phyloP scores from a whole-genome alignment of 2,113 vertebrate species.

The Pampusana beccarii region DNA sequence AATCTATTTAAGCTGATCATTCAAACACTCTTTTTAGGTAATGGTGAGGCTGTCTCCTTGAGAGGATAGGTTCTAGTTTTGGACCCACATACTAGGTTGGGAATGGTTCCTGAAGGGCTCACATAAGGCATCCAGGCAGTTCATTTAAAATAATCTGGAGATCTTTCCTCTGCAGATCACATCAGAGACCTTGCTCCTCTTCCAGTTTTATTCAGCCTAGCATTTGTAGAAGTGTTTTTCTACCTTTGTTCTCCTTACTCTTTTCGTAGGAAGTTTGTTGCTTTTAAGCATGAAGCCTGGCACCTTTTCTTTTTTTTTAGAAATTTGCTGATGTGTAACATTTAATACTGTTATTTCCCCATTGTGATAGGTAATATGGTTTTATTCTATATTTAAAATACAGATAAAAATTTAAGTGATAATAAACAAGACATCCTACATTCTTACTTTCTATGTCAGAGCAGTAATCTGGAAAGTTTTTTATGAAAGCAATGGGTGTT shows the following conservation, averaged over 20 bases:
- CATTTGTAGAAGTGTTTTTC: neutral
- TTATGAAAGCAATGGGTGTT: neutral
- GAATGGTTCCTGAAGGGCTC: neutral
- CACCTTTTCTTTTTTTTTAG: neutral
- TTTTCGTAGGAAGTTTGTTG: neutral
- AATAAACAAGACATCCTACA: neutral
- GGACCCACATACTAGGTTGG: neutral
- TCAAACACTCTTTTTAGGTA: neutral
- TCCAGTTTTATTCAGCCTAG: neutral
- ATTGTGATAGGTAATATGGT: neutral
- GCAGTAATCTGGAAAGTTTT: neutral
- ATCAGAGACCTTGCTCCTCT: neutral
- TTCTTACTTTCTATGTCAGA: neutral
- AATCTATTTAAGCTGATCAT: neutral
- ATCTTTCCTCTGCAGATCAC: neutral
- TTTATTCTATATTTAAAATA: neutral
- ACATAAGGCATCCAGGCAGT: accelerated
- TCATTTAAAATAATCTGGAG: neutral
- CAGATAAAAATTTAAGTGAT: neutral
- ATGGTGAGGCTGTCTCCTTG: neutral
- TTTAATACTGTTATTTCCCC: neutral
- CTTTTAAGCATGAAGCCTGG: neutral
- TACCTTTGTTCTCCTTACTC: neutral
- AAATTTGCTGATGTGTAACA: neutral
- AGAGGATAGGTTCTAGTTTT: neutral